A percentile compares a stretch with the other conserved stretches of the same genome.
phyloP scores from a whole-genome alignment of 2,113 vertebrate species.

The Pseudorectes ferrugineus region DNA sequence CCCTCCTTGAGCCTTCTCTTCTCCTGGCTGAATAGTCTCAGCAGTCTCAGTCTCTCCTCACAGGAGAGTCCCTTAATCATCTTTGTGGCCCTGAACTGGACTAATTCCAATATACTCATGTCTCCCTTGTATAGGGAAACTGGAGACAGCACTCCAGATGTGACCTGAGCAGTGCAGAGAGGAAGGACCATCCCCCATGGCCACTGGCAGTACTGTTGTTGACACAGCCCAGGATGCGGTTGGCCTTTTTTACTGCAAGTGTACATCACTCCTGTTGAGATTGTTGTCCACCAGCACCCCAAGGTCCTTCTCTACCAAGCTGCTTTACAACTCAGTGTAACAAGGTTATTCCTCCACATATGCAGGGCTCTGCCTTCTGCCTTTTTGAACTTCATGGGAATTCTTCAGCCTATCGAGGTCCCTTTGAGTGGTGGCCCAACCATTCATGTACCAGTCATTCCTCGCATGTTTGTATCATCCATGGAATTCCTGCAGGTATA shows the following conservation, averaged over 20 bases:
- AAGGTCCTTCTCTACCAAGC: neutral
- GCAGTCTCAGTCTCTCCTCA: neutral
- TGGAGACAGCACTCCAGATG: neutral
- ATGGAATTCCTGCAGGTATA: neutral
- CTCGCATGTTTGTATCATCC: neutral
- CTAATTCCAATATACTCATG: neutral
- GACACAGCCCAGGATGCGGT: neutral
- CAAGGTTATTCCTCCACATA: neutral
- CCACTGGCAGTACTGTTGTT: neutral
- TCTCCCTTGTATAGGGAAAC: neutral
- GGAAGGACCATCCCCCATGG: neutral
- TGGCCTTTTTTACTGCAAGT: neutral
- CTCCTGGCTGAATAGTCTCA: neutral
- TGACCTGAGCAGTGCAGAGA: neutral
- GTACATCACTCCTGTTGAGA: neutral
- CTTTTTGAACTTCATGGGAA: neutral
- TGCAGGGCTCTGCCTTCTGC: neutral
- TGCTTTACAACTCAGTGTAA: neutral
- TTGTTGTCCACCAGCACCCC: neutral
- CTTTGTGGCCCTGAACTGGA: neutral
- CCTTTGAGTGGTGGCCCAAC: neutral
- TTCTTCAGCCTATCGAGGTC: neutral
- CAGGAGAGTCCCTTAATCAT: neutral
- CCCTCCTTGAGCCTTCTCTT: neutral
- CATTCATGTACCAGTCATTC: neutral